Base-by-base conservation (phyloP, 2,113 vertebrate genomes). In the Seriola aureovittata region DNA sequence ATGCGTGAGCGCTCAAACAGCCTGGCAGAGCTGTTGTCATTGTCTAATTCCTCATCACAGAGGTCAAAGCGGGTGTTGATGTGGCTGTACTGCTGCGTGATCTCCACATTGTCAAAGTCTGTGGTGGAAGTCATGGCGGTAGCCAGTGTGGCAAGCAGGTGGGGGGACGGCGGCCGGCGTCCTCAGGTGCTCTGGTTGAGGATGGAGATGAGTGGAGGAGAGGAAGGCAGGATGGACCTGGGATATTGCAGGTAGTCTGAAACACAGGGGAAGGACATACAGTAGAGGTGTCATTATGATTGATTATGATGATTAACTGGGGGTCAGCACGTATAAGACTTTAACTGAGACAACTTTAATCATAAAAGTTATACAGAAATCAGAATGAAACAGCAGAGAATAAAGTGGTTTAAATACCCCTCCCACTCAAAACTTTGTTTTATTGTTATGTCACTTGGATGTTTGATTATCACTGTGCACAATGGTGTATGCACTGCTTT, bases 1-100 rank as follows among this genome's bases (percentile, higher is more conserved):
- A 99, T 99, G 94, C 98, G 97, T 40, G 98, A 99, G 88, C 98
- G 96, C 92, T 99, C 98, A 0, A 99, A 99, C 75, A 98, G 96
- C 60, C 98, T 93, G 0, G 97, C 98, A 0, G 98, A 98, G 96
- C 97, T 96, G 96, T 98, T 97, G 95, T 99, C 98, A 0, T 99
- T 98, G 95, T 99, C 98, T 78, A 99, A 95, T 71, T 99, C 98
- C 75, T 97, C 97, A 1, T 97, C 97, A 0, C 91, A 93, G 54
- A 97, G 93, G 0, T 97, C 97, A 92, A 98, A 99, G 90, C 97
- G 98, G 16, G 95, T 95, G 72, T 97, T 98, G 95, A 97, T 92
- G 86, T 93, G 96, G 93, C 97, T 96, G 96, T 98, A 99, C 58
- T 97, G 97, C 93, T 97, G 97, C 85, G 97, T 96, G 94, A 97